Conservation (phyloP, 2,113 vertebrate species). For the Festucalex cinctus region DNA sequence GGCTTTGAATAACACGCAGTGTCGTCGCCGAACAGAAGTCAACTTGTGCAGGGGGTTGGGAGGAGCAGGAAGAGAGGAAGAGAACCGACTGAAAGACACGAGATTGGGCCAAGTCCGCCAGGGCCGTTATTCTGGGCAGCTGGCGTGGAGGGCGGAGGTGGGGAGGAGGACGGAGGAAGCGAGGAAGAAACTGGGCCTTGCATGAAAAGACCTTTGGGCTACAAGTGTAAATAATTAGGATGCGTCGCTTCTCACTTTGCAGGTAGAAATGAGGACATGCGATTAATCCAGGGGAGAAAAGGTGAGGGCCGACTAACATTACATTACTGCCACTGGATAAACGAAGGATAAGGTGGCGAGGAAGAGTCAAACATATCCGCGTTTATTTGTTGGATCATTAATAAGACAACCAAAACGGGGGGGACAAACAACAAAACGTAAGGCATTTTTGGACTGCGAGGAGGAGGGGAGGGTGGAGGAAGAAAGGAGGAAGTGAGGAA, state of each 20-base stretch:
- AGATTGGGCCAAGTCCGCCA: constrained; percentile 58
- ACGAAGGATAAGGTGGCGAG: background rate
- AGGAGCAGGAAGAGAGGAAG: constrained; percentile 72
- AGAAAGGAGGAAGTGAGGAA: constrained; percentile 46
- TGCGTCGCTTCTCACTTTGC: constrained; percentile 5
- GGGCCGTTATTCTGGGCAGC: constrained; percentile 61
- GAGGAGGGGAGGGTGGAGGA: constrained; percentile 30
- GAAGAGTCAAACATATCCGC: constrained; percentile 4
- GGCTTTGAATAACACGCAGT: constrained; percentile 55
- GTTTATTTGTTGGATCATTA: background rate
- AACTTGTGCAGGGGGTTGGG: constrained; percentile 63
- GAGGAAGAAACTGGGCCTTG: constrained; percentile 43
- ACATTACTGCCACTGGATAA: background rate
- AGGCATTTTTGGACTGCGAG: constrained; percentile 24
- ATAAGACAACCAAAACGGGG: constrained; percentile 14
- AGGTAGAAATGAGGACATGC: background rate
- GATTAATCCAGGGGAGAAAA: constrained; percentile 4
- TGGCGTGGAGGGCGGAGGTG: constrained; percentile 47
- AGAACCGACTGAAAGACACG: constrained; percentile 52
- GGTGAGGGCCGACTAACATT: background rate
- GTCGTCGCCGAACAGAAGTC: constrained; percentile 64
- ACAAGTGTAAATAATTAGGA: constrained; percentile 31
- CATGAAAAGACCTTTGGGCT: constrained; percentile 49
- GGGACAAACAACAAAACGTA: constrained; percentile 17
- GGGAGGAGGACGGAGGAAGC: constrained; percentile 38